Conservation (phyloP, 2,113 vertebrate genomes). For the Pelobates fuscus region DNA sequence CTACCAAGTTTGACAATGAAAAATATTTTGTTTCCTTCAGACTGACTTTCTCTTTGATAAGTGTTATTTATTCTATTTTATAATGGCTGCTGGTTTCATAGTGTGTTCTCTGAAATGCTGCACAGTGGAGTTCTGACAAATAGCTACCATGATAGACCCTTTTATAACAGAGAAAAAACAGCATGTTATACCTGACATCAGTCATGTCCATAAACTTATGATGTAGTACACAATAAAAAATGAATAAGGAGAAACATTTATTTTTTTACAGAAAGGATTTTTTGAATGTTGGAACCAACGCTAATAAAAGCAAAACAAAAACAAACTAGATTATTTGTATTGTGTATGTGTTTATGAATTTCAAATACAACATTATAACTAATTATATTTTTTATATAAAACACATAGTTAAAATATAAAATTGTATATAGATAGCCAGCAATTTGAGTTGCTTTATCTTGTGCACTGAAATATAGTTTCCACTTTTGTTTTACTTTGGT, state of each 20-base stretch:
- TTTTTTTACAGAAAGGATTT: not conserved
- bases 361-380: too few relatives aligned
- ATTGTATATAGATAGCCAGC: too few relatives aligned
- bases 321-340: too few relatives aligned
- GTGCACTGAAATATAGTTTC: too few relatives aligned
- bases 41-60: slow-evolving; percentile 30
- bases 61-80: slow-evolving; percentile 33
- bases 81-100: slow-evolving; percentile 23
- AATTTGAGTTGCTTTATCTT: too few relatives aligned
- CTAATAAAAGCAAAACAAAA: too few relatives aligned
- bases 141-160: not conserved
- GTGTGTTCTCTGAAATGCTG: slow-evolving; percentile 8
- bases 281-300: too few relatives aligned
- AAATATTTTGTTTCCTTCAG: slow-evolving; percentile 42
- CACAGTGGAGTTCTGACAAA: not conserved
- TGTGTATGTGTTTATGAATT: too few relatives aligned
- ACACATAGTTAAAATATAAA: too few relatives aligned
- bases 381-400: too few relatives aligned
- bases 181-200: too few relatives aligned
- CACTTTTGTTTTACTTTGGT: too few relatives aligned
- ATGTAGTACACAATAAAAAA: not conserved
- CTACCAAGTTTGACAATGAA: slow-evolving; percentile 28
- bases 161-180: not conserved
- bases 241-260: not conserved
- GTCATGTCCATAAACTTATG: not conserved